phyloP scores from a whole-genome alignment of 92 coral and sea anemone genomes.

The Paragorgia papillata region DNA sequence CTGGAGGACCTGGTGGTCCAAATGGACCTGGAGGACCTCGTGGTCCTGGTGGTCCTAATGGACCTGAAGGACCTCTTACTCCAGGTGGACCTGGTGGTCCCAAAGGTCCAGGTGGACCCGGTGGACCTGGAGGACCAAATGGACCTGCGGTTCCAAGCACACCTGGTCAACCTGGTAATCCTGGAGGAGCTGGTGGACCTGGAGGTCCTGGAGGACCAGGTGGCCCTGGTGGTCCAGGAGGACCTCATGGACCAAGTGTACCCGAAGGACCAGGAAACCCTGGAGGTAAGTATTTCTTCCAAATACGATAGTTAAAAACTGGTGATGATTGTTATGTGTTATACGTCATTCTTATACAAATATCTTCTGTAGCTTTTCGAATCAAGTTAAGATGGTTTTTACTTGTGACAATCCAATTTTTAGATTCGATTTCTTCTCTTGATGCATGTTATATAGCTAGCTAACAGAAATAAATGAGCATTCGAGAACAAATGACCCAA shows the following conservation, averaged over 20 bases:
- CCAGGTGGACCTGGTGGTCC: constrained; percentile 55
- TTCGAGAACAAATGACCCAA: too few relatives aligned
- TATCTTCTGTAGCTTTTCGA: too few relatives aligned
- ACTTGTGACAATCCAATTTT: too few relatives aligned
- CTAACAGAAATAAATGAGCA: constrained; percentile 33
- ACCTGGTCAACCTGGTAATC: constrained; percentile 77
- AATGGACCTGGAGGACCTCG: constrained; percentile 69
- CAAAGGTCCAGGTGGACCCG: constrained; percentile 70
- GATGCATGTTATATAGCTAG: constrained; percentile 58
- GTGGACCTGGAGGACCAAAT: constrained; percentile 81
- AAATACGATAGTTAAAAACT: too few relatives aligned
- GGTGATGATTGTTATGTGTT: too few relatives aligned
- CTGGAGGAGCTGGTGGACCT: constrained; percentile 62
- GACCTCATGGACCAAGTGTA: constrained; percentile 63
- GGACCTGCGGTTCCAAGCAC: constrained; percentile 80
- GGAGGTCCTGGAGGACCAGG: constrained; percentile 33
- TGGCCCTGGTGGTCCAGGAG: constrained; percentile 62
- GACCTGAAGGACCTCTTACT: constrained; percentile 34
- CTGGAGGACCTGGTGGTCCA: constrained; percentile 58
- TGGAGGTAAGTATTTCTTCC: constrained; percentile 36
- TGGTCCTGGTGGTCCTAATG: constrained; percentile 62
- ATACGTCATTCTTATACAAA: too few relatives aligned
- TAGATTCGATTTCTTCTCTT: too few relatives aligned
- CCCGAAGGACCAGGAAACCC: constrained; percentile 82
- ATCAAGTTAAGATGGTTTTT: too few relatives aligned